These are phyloP conservation scores for Pseudoatta argentina DNA, from an alignment of 1,140 invertebrate genomes.

Conservation along the genomic window DNA sequence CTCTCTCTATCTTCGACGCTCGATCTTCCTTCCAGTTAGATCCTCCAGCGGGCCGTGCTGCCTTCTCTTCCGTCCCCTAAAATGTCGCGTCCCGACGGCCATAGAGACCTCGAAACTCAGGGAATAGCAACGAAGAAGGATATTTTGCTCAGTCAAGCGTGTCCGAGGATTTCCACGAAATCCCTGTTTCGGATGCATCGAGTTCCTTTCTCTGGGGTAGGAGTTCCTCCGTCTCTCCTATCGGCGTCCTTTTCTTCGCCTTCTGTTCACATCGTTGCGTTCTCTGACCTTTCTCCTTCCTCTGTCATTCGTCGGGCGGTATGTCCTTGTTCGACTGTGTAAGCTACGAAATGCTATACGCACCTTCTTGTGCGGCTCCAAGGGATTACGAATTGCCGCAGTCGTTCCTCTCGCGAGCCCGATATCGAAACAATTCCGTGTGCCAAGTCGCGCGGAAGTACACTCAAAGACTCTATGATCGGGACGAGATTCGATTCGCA, in stretches of 20 bases:
- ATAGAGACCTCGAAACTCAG: conserved; percentile 73
- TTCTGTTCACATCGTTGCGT: conserved; percentile 52
- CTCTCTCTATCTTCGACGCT: conserved; percentile 52
- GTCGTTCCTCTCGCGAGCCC: conserved; percentile 53
- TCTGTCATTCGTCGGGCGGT: not conserved
- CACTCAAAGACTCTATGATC: conserved; percentile 74
- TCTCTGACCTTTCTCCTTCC: conserved; percentile 29
- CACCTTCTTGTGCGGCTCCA: conserved; percentile 55
- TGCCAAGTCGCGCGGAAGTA: conserved; percentile 72
- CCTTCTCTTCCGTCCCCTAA: conserved; percentile 35
- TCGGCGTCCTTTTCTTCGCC: conserved; percentile 1
- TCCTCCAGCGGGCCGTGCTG: conserved; percentile 33
- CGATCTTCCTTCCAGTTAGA: conserved; percentile 46
- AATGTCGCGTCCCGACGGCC: conserved; percentile 15
- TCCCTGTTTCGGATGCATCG: conserved; percentile 84
- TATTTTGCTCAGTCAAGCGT: conserved; percentile 83
- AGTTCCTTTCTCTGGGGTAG: conserved; percentile 30
- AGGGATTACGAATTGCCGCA: conserved; percentile 79
- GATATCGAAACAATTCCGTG: conserved; percentile 70
- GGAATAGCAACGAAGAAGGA: conserved; percentile 82
- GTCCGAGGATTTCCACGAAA: conserved; percentile 80
- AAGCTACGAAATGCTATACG: conserved; percentile 61
- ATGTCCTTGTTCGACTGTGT: conserved; percentile 34
- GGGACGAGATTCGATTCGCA: conserved; percentile 60
- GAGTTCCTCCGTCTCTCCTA: conserved; percentile 32